Evolutionary conservation across 2,113 vertebrate genomes (phyloP), one percentile per base, ranked within the genome.

Genomic region (Heptranchias perlo): DNA sequence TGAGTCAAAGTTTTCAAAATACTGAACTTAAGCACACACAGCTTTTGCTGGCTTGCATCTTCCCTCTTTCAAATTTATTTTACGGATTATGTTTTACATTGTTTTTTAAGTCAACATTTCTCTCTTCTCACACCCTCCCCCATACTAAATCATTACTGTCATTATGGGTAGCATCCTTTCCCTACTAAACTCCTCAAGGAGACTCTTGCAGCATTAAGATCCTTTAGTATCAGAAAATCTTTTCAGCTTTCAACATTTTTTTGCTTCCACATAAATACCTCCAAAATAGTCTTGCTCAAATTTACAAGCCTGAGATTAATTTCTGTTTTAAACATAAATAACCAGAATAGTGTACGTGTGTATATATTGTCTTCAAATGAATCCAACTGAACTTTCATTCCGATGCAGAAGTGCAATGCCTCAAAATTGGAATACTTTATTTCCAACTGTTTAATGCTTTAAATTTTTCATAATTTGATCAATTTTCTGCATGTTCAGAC

Each of bases 381-480:
- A 93, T 93, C 58, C 62, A 93, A 6, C 4, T 44, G 39, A 82
- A 44, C 35, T 92, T 92, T 35, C 13, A 62, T 39, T 61, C 35
- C 23, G 54, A 44, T 92, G 58, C 58, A 35, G 64, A 69, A 94
- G 65, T 49, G 64, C 94, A 95, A 21, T 49, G 8, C 64, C 65
- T 95, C 39, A 95, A 95, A 67, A 35, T 69, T 16, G 21, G 39
- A 67, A 28, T 49, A 47, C 25, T 44, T 67, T 47, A 95, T 95
- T 52, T 73, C 64, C 16, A 95, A 47, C 47, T 95, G 11, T 69
- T 69, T 49, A 28, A 65, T 73, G 64, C 65, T 73, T 52, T 94
- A 94, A 91, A 69, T 94, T 52, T 73, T 95, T 95, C 65, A 73
- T 73, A 52, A 52, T 95, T 91, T 23, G 73, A 47, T n/a, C n/a